Conservation (phyloP, 2,888 invertebrate genomes). For the Tenthredo distinguenda region DNA sequence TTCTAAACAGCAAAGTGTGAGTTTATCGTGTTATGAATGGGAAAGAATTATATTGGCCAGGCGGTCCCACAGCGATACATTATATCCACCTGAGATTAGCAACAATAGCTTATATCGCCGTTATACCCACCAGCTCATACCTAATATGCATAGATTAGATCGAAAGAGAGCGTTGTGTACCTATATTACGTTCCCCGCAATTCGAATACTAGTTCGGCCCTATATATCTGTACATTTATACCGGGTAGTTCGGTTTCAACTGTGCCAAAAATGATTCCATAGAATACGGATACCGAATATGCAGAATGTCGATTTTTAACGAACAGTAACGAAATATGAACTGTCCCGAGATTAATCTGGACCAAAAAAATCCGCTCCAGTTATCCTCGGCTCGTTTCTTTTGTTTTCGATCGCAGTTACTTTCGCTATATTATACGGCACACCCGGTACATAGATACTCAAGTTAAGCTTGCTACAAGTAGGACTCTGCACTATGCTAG, state of each 20-base stretch:
- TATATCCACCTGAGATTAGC: constrained; percentile 27
- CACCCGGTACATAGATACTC: neutral
- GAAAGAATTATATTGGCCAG: neutral
- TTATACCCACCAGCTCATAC: neutral
- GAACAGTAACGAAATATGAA: no score
- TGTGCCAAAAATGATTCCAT: neutral
- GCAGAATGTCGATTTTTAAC: neutral
- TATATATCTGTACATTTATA: neutral
- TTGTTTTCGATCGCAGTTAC: neutral
- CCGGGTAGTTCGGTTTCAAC: neutral
- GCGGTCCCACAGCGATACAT: neutral
- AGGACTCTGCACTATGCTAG: neutral
- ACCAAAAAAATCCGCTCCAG: neutral
- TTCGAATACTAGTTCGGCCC: neutral
- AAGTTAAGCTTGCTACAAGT: neutral
- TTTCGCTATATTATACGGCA: neutral
- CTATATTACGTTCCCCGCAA: neutral
- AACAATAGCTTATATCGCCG: neutral
- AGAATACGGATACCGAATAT: neutral
- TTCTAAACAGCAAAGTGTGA: neutral
- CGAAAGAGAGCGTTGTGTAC: constrained; percentile 24
- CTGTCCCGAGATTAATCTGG: no score
- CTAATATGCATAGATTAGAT: constrained; percentile 35
- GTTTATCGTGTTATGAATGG: neutral
- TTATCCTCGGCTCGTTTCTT: neutral